Evolutionary conservation across 2,888 invertebrate species (phyloP), one percentile per base, ranked within the genome.

Genomic region (Cosmopolites sordidus): DNA sequence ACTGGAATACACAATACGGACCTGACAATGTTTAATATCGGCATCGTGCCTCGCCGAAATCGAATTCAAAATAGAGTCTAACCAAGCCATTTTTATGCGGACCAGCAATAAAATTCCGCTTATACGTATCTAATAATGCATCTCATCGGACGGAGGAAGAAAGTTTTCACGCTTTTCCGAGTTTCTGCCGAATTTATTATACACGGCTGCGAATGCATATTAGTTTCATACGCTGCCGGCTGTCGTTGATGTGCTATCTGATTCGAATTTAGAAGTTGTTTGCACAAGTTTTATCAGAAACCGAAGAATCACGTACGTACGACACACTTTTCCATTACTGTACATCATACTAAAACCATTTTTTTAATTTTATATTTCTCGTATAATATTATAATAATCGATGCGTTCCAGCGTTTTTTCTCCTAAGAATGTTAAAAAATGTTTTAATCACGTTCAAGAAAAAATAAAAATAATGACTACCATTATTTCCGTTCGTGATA

Each of bases 41-140:
- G 22, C 3, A 8, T 22, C 22, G 22, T 22, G 22, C 8, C 22
- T 22, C 22, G 22, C 22, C 22, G 22, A 22, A 8, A 22, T 22
- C 22, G 45, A 45, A 37, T 37, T 18, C 37, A 45, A 12, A 22
- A 45, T 38, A 9, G 17, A 18, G 16, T 45, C 15, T 45, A 45
- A 45, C 18, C 18, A 27, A 47, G 47, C 27, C 15, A 51, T 51
- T 51, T 47, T 51, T 42, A 51, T 51, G 51, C 51, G 41, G 33
- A 47, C 46, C 42, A 33, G 41, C 45, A 46, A 46, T 51, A 51
- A 47, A 51, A 51, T 15, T 42, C 40, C 22, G 30, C 51, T 47
- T 41, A 41, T 44, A 40, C 33, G 42, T 51, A 51, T 51, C 41
- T 42, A 37, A 33, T 33, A 33, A 47, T 18, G 42, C 46, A 11